Percentiles rank a stretch among this genome's conserved stretches.
Conservation (phyloP, 2,113 vertebrate species). For the Craseonycteris thonglongyai region DNA sequence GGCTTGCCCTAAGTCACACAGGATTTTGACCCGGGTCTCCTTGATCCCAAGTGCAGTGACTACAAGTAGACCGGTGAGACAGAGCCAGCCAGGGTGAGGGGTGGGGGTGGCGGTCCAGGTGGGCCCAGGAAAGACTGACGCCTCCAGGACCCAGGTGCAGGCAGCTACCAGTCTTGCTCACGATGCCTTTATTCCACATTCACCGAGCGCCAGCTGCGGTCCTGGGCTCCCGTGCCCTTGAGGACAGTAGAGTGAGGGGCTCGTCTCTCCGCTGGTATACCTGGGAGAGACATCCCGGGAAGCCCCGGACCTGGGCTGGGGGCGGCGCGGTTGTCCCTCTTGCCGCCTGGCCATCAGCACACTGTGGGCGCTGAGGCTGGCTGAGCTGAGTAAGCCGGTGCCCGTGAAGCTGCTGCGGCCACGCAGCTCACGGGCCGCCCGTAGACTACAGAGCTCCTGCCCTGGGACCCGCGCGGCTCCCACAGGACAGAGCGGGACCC, state of each 20-base stretch:
- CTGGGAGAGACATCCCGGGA: background rate
- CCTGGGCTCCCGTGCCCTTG: background rate
- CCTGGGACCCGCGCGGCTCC: background rate
- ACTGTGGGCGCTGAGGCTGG: too few relatives aligned
- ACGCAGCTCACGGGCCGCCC: background rate
- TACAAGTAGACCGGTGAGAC: background rate
- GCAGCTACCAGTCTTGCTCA: accelerated
- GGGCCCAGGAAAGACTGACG: too few relatives aligned
- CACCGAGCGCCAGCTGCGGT: background rate
- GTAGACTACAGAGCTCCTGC: background rate
- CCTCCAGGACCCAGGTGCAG: background rate
- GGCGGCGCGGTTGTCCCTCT: too few relatives aligned
- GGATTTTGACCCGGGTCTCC: background rate
- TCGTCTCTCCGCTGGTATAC: background rate
- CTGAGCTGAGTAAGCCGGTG: background rate
- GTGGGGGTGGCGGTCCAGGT: background rate
- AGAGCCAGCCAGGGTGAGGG: background rate
- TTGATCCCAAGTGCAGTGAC: background rate
- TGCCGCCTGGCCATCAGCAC: too few relatives aligned
- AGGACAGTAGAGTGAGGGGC: background rate
- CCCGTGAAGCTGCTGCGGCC: background rate
- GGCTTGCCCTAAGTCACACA: background rate
- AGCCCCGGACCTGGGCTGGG: background rate
- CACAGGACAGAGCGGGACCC: background rate
- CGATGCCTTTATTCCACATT: accelerated